These are phyloP conservation scores for Seriola dumerili DNA, from an alignment of 2,113 vertebrate genomes.

Conservation along the genomic window DNA sequence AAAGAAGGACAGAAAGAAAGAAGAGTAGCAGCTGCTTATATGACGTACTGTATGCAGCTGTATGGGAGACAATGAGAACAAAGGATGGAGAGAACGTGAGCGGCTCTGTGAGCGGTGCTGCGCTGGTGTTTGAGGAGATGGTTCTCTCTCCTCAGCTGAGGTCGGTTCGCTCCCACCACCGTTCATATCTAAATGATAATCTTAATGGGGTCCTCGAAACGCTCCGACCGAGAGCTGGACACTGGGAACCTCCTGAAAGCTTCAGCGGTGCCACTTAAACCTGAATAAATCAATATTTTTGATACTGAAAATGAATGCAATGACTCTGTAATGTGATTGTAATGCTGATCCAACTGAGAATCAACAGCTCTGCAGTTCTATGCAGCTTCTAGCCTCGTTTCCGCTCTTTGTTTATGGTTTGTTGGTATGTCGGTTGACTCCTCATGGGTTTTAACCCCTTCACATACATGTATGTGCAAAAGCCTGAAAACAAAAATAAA, in stretches of 20 bases:
- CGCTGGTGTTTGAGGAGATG: slow-evolving; percentile 1
- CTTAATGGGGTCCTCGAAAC: slow-evolving; percentile 31
- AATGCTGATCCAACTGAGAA: no score
- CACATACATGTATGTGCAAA: no score
- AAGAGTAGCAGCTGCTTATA: no score
- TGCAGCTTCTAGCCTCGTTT: no score
- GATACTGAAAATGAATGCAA: background rate
- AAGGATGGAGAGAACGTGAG: slow-evolving; percentile 9
- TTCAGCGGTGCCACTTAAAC: background rate
- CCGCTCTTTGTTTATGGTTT: no score
- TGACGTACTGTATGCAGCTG: background rate
- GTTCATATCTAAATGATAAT: slow-evolving; percentile 52
- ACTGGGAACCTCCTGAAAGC: background rate
- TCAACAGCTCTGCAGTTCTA: no score
- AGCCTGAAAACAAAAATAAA: no score
- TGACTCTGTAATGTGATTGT: background rate
- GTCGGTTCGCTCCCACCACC: background rate
- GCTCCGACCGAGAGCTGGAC: slow-evolving; percentile 19
- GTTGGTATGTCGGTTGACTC: no score
- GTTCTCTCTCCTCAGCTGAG: background rate
- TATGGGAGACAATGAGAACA: slow-evolving; percentile 24
- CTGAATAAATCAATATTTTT: slow-evolving; percentile 21
- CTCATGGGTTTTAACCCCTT: no score
- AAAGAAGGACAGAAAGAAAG: background rate
- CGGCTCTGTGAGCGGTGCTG: background rate